phyloP scores from a whole-genome alignment of 2,113 vertebrate species.

The Serilophus lunatus region DNA sequence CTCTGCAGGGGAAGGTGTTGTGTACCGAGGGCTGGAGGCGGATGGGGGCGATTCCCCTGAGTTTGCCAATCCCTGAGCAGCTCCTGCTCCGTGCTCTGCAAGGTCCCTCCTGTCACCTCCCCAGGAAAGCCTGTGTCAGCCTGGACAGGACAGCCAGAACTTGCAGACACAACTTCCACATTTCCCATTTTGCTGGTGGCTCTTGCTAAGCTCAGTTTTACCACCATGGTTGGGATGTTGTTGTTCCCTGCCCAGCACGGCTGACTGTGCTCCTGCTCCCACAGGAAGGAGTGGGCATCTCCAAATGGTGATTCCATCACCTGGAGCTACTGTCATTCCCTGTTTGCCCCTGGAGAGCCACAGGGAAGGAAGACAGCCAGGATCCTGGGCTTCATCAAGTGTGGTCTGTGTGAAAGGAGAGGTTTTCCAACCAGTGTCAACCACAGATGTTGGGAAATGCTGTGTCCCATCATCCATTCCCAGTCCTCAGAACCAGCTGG shows the following conservation, averaged over 20 bases:
- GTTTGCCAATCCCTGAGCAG: neutral
- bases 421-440: neutral
- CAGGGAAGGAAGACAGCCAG: accelerated
- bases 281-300: accelerated
- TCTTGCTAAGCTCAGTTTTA: neutral
- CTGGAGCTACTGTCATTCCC: neutral
- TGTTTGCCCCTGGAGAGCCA: no score
- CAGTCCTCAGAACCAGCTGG: neutral
- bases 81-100: neutral
- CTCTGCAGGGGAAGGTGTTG: neutral
- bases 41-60: accelerated
- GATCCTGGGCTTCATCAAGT: neutral
- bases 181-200: neutral
- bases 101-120: neutral
- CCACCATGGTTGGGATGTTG: accelerated
- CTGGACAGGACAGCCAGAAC: accelerated
- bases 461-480: neutral
- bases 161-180: accelerated
- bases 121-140: neutral
- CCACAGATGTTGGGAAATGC: neutral
- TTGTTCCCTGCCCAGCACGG: neutral
- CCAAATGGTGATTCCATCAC: accelerated
- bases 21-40: neutral
- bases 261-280: accelerated
- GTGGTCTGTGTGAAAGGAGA: neutral